phyloP scores from a whole-genome alignment of 2,888 invertebrate genomes.

The Drosophila tanythrix region DNA sequence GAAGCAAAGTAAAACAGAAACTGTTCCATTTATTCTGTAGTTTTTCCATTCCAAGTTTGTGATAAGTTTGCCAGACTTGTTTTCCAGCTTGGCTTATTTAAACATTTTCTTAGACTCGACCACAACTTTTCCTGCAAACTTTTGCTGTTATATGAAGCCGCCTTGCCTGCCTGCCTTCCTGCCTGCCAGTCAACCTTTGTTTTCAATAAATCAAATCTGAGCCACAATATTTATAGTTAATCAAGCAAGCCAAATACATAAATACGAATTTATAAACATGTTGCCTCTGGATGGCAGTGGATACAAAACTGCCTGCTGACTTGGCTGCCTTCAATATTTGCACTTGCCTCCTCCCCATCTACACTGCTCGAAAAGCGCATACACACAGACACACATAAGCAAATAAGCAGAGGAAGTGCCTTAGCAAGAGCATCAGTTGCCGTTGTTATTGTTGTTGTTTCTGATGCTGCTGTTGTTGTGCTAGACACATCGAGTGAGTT shows the following conservation, averaged over 20 bases:
- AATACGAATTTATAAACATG: constrained; percentile 76
- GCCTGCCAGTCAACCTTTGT: constrained; percentile 26
- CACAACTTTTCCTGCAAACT: constrained; percentile 41
- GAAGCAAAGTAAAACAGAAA: constrained; percentile 1
- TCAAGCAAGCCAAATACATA: constrained; percentile 77
- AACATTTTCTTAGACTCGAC: constrained; percentile 32
- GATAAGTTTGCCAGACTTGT: constrained; percentile 37
- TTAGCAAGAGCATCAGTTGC: constrained; percentile 20
- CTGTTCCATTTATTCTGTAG: constrained; percentile 24
- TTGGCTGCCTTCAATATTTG: constrained; percentile 62
- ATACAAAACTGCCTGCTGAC: constrained; percentile 22
- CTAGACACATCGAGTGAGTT: constrained; percentile 67
- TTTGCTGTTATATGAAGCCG: constrained; percentile 32
- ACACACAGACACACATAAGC: constrained; percentile 53
- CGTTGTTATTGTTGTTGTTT: constrained; percentile 17
- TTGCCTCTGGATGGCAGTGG: constrained; percentile 43
- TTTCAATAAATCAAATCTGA: constrained; percentile 59
- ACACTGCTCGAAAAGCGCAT: constrained; percentile 1
- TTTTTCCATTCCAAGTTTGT: constrained; percentile 18
- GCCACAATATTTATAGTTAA: constrained; percentile 77
- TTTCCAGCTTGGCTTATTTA: constrained; percentile 26
- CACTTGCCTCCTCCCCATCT: constrained; percentile 15
- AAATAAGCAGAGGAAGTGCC: constrained; percentile 58
- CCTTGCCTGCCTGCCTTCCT: constrained; percentile 8
- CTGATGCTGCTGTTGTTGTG: constrained; percentile 26